phyloP scores from a whole-genome alignment of 1,140 invertebrate species.

The Pinna nobilis region DNA sequence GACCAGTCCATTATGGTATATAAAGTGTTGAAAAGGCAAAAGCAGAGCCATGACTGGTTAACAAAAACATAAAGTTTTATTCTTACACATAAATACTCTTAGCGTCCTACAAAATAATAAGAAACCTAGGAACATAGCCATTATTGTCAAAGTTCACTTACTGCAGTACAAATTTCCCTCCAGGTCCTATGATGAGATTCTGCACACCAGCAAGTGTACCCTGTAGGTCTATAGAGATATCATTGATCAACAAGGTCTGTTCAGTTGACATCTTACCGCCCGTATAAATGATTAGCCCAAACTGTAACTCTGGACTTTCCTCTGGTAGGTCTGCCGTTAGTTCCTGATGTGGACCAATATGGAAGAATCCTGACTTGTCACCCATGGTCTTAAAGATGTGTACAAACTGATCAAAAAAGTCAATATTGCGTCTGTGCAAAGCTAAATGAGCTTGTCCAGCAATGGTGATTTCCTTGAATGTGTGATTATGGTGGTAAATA shows the following conservation, averaged over 20 bases:
- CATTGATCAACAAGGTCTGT: conserved; percentile 48
- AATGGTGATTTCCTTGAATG: conserved; percentile 42
- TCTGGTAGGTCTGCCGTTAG: conserved; percentile 50
- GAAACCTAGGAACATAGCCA: too few species aligned
- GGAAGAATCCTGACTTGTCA: conserved; percentile 60
- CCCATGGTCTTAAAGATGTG: conserved; percentile 54
- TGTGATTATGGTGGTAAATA: conserved; percentile 5
- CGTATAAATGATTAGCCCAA: conserved; percentile 56
- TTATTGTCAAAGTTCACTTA: conserved; percentile 10
- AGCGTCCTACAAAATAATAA: neutral
- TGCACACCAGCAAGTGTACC: conserved; percentile 54
- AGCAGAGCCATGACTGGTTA: too few species aligned
- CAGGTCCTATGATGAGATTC: conserved; percentile 53
- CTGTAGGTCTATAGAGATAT: conserved; percentile 60
- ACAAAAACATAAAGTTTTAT: too few species aligned
- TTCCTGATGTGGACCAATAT: conserved; percentile 57
- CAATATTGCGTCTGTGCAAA: conserved; percentile 48
- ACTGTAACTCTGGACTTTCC: conserved; percentile 60
- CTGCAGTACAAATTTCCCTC: conserved; percentile 56
- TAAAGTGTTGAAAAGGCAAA: too few species aligned
- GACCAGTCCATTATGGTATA: too few species aligned
- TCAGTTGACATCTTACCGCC: conserved; percentile 50
- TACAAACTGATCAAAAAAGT: conserved; percentile 53
- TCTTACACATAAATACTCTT: too few species aligned
- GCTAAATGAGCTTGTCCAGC: conserved; percentile 57